These are phyloP conservation scores for Lampropteryx suffumata DNA, from an alignment of 2,888 invertebrate genomes.

Conservation along the genomic window DNA sequence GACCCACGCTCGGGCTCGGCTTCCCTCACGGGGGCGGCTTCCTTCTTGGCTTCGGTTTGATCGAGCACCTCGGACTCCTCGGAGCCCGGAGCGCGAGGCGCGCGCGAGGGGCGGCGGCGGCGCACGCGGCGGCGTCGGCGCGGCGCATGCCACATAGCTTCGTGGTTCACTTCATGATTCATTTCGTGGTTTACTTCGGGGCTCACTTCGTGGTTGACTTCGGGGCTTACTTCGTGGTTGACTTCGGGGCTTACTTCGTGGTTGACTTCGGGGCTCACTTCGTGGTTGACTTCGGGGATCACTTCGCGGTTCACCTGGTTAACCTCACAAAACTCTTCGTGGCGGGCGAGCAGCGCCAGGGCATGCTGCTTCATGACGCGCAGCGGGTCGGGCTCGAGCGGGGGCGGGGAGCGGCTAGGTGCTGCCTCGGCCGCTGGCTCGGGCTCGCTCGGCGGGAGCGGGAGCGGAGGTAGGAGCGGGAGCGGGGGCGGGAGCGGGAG, in stretches of 20 bases:
- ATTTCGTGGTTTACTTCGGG: neutral
- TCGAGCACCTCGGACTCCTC: too few relatives aligned
- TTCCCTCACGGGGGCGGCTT: too few relatives aligned
- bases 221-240: neutral
- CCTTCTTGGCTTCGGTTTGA: too few relatives aligned
- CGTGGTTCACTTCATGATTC: neutral
- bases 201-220: neutral
- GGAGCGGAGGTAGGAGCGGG: neutral
- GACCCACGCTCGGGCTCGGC: too few relatives aligned
- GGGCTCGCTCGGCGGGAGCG: neutral
- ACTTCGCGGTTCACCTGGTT: neutral
- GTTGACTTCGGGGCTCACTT: neutral
- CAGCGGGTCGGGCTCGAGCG: conserved; percentile 19
- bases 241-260: neutral
- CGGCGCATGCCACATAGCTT: neutral
- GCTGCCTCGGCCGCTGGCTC: neutral
- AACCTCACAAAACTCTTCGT: too few relatives aligned
- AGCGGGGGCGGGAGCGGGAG: neutral
- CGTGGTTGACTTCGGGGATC: neutral
- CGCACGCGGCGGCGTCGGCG: too few relatives aligned
- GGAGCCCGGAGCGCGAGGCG: too few relatives aligned
- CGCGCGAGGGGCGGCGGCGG: too few relatives aligned
- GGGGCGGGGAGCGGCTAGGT: neutral
- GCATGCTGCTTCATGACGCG: conserved; percentile 37
- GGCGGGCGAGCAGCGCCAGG: conserved; percentile 28